These are phyloP conservation scores for Melanophora roralis DNA, from an alignment of 2,888 invertebrate species.

Conservation along the genomic window DNA sequence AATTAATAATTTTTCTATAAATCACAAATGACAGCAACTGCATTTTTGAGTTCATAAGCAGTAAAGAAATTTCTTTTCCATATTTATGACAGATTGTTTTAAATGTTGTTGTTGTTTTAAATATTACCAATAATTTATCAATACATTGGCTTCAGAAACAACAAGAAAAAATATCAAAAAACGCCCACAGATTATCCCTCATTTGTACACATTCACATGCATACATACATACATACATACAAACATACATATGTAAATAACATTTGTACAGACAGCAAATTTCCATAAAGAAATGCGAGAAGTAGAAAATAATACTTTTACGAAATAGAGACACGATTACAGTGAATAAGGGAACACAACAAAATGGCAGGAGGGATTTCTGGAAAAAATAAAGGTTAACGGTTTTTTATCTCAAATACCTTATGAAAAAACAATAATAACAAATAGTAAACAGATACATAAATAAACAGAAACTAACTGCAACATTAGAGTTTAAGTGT, in stretches of 20 bases:
- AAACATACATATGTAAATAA: background rate
- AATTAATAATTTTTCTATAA: background rate
- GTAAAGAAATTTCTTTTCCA: conserved; percentile 36
- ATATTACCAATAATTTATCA: conserved; percentile 46
- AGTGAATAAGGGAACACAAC: background rate
- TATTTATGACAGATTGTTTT: conserved; percentile 34
- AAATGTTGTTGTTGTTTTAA: background rate
- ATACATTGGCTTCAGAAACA: conserved; percentile 31
- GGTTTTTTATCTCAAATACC: conserved; percentile 55
- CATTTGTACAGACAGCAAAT: background rate
- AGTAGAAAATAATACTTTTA: conserved; percentile 11
- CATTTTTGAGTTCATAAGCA: background rate
- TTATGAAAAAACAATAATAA: conserved; percentile 9
- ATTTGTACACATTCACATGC: background rate
- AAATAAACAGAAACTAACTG: conserved; percentile 10
- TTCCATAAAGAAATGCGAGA: conserved; percentile 21
- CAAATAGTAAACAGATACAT: conserved; percentile 38
- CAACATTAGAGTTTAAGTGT: conserved; percentile 12
- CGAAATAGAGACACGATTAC: background rate
- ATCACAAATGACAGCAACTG: background rate
- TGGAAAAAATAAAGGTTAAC: conserved; percentile 55
- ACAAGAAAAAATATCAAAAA: conserved; percentile 19
- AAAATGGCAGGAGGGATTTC: conserved; percentile 13
- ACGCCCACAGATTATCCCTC: conserved; percentile 48
- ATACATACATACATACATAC: background rate